Percentiles rank a stretch among this genome's conserved stretches.
Evolutionary conservation across 2,888 invertebrate genomes (phyloP).

Genomic region (Pristionchus entomophagus): DNA sequence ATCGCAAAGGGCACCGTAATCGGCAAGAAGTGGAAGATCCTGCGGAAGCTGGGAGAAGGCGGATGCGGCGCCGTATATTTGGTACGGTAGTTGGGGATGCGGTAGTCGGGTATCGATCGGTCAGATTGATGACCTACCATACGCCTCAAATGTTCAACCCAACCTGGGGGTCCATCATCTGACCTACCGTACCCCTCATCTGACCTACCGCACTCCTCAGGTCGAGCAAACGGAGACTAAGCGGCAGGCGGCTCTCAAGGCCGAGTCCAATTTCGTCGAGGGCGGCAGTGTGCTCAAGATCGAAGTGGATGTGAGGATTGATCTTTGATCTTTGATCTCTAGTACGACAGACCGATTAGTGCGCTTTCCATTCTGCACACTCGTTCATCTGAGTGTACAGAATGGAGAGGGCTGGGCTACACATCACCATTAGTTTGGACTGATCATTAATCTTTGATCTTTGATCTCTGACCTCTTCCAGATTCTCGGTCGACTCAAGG

Average conservation of each 20-base stretch:
- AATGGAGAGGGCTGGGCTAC: too few species aligned
- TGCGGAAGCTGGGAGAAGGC: constrained; percentile 45
- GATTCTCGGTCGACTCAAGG: constrained; percentile 49
- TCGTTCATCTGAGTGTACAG: too few species aligned
- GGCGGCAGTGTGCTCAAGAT: constrained; percentile 49
- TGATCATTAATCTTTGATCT: neutral
- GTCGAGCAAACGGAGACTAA: constrained; percentile 31
- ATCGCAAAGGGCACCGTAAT: constrained; percentile 34
- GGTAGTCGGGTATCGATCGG: too few species aligned
- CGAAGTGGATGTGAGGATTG: constrained; percentile 44
- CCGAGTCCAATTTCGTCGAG: constrained; percentile 47
- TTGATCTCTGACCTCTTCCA: constrained; percentile 37
- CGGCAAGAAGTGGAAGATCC: constrained; percentile 45
- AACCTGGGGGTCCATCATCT: too few species aligned
- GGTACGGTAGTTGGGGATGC: neutral
- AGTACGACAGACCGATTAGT: too few species aligned
- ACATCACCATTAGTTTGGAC: too few species aligned
- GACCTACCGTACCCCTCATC: neutral
- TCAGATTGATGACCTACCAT: neutral
- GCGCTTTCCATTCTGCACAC: too few species aligned
- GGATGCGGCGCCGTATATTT: constrained; percentile 48
- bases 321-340: constrained; percentile 33
- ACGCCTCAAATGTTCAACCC: too few species aligned
- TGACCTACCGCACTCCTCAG: neutral
- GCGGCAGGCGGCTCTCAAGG: constrained; percentile 43